A percentile compares a stretch with the other conserved stretches of the same genome.
phyloP scores from a whole-genome alignment of 2,113 vertebrate genomes.

The Nymphicus hollandicus region DNA sequence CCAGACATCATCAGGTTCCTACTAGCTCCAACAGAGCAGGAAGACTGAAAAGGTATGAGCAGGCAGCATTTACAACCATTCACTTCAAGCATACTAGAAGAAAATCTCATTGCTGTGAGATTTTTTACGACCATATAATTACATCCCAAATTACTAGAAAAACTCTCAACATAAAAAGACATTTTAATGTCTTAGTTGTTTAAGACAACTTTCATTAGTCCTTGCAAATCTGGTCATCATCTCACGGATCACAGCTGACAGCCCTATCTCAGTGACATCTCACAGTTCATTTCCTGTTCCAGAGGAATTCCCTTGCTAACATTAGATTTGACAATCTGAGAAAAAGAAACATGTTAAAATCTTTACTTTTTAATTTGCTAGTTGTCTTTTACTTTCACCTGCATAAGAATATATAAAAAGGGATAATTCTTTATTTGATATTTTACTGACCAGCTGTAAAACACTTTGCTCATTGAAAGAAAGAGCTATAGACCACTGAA shows the following conservation, averaged over 20 bases:
- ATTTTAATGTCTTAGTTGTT: not conserved
- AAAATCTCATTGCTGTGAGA: not conserved
- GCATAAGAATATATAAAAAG: not conserved
- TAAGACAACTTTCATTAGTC: not conserved
- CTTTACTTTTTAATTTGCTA: not conserved
- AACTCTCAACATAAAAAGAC: not conserved
- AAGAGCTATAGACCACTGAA: not conserved
- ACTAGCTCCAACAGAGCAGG: not conserved
- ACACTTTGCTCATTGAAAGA: not conserved
- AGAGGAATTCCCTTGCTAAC: not conserved
- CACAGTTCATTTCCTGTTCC: not conserved
- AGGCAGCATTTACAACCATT: not conserved
- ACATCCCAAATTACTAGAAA: not conserved
- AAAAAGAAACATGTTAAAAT: not conserved
- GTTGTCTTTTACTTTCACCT: not conserved
- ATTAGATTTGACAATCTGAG: not conserved
- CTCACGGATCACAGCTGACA: not conserved
- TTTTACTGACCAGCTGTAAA: not conserved
- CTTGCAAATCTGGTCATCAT: not conserved
- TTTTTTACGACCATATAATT: not conserved
- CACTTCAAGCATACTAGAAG: not conserved
- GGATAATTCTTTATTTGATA: not conserved
- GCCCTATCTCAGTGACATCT: not conserved
- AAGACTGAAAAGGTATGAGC: not conserved
- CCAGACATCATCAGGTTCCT: not conserved